These are phyloP conservation scores for Pogonocichla stellata DNA, from an alignment of 2,113 vertebrate species.

Conservation along the genomic window DNA sequence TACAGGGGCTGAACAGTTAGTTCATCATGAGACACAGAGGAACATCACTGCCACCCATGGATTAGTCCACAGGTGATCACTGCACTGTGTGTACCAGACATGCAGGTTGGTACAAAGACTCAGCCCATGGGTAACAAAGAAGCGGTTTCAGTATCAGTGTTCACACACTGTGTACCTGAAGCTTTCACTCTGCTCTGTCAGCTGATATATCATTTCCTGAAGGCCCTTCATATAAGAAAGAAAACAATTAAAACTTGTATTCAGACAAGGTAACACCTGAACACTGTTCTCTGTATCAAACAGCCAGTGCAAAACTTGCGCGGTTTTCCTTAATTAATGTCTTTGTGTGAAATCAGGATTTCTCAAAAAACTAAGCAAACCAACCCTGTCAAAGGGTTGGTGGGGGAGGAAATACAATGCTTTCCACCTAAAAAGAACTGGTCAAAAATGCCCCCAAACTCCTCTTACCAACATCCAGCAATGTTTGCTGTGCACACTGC, in stretches of 20 bases:
- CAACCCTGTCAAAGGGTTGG: not conserved
- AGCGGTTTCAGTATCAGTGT: not conserved
- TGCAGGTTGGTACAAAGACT: fast-evolving
- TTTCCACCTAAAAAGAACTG: not conserved
- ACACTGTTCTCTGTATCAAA: not conserved
- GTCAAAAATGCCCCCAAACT: not conserved
- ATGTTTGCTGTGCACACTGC: not conserved
- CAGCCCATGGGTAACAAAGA: not conserved
- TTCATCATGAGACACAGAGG: not conserved
- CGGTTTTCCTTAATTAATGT: not conserved
- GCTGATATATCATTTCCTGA: not conserved
- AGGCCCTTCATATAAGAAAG: not conserved
- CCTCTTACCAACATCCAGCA: not conserved
- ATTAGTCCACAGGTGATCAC: not conserved
- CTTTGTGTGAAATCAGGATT: not conserved
- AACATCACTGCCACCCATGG: not conserved
- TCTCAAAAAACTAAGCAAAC: not conserved
- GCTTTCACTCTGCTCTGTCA: not conserved
- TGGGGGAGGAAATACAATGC: not conserved
- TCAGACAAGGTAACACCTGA: not conserved
- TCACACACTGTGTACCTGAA: fast-evolving
- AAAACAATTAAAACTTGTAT: not conserved
- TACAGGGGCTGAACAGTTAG: not conserved
- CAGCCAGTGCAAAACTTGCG: not conserved
- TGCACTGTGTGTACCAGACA: not conserved